These are phyloP conservation scores for Hemibagrus wyckioides DNA, from an alignment of 2,113 vertebrate genomes.

Conservation along the genomic window DNA sequence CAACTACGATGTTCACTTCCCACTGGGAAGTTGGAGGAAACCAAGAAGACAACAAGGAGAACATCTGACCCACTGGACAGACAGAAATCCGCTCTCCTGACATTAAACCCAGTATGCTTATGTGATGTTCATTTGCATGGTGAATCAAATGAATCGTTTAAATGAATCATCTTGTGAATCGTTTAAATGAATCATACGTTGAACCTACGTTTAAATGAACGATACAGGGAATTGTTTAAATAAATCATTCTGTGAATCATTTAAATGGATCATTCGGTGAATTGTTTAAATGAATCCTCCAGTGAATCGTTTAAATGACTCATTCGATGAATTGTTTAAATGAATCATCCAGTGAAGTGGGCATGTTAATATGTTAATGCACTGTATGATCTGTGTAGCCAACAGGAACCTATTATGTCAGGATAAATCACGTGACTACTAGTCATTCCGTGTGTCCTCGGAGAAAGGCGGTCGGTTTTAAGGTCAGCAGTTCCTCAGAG, in stretches of 20 bases:
- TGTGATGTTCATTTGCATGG: background rate
- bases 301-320: background rate
- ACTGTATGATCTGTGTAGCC: background rate
- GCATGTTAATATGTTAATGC: background rate
- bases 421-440: slow-evolving; percentile 39
- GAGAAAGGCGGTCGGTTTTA: slow-evolving; percentile 48
- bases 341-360: background rate
- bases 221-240: too few species aligned
- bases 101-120: background rate
- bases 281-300: too few species aligned
- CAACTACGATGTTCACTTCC: background rate
- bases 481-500: slow-evolving; percentile 53
- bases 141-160: background rate
- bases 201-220: too few species aligned
- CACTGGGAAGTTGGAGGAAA: background rate
- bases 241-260: too few species aligned
- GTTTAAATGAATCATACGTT: too few species aligned
- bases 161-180: background rate
- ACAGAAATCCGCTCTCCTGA: background rate
- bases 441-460: slow-evolving; percentile 23
- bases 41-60: background rate
- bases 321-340: too few species aligned
- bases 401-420: background rate
- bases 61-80: background rate
- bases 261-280: too few species aligned